Conservation (phyloP, 2,797 vertebrate species). For the Okamejei kenojei region DNA sequence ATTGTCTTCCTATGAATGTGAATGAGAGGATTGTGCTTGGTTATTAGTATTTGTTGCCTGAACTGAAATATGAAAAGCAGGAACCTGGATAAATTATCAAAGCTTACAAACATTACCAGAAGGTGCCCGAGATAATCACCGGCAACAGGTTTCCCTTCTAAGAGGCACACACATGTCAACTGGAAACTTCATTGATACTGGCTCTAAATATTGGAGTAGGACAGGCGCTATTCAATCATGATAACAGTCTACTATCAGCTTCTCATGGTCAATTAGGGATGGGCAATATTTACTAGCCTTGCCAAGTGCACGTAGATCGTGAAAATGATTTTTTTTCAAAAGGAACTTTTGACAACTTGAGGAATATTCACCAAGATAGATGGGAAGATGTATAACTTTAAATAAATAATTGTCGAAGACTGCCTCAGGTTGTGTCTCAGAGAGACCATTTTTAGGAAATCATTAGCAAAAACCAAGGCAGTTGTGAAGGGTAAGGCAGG, state of each 20-base stretch:
- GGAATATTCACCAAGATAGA: not conserved
- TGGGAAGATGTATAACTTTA: not conserved
- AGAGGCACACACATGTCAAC: too few relatives aligned
- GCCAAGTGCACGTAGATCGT: too few relatives aligned
- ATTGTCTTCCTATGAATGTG: not conserved
- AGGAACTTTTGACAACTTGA: not conserved
- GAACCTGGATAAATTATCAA: not conserved
- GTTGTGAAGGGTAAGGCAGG: too few relatives aligned
- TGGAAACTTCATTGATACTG: too few relatives aligned
- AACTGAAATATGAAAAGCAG: not conserved
- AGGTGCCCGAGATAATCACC: too few relatives aligned
- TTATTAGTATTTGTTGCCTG: not conserved
- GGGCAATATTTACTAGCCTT: too few relatives aligned
- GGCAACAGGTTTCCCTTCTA: too few relatives aligned
- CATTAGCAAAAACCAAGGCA: not conserved
- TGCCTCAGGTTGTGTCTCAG: not conserved
- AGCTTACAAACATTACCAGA: not conserved
- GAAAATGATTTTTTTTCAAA: too few relatives aligned
- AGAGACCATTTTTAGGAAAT: not conserved
- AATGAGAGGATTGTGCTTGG: not conserved
- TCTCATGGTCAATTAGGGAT: too few relatives aligned
- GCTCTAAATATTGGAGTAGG: too few relatives aligned
- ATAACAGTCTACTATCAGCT: too few relatives aligned
- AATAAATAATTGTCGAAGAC: not conserved
- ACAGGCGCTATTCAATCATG: too few relatives aligned